Evolutionary conservation across 2,797 vertebrate genomes (phyloP).

Genomic region (Fistularia commersonii): DNA sequence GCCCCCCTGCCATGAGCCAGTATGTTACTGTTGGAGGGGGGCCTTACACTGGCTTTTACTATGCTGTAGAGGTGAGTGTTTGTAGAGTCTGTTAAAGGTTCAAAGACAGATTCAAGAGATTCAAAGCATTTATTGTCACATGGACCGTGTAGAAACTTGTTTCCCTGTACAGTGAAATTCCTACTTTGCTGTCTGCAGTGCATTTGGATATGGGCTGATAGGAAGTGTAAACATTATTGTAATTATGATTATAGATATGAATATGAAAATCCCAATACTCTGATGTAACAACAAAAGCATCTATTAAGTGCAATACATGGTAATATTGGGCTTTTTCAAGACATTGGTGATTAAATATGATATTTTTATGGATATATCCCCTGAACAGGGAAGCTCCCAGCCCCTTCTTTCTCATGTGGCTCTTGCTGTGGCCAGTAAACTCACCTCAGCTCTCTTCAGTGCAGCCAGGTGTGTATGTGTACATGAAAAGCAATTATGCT

Average conservation of each 20-base stretch:
- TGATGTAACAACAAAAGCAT: too few species aligned
- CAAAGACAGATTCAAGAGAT: too few species aligned
- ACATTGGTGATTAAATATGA: neutral
- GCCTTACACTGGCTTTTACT: constrained; percentile 95
- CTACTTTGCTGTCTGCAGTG: too few species aligned
- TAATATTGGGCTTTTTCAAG: too few species aligned
- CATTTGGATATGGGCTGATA: too few species aligned
- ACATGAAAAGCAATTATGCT: neutral
- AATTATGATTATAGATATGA: too few species aligned
- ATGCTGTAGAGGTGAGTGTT: constrained; percentile 87
- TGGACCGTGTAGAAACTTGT: neutral
- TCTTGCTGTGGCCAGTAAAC: constrained; percentile 95
- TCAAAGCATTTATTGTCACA: too few species aligned
- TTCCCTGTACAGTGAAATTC: too few species aligned
- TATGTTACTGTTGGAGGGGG: constrained; percentile 93
- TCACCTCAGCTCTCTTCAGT: constrained; percentile 94
- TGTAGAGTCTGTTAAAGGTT: neutral
- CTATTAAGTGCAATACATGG: too few species aligned
- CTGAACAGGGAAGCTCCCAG: constrained; percentile 87
- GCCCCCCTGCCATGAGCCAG: constrained; percentile 95
- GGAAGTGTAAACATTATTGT: too few species aligned
- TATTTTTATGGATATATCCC: neutral
- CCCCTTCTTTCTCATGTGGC: constrained; percentile 95
- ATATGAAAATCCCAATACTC: too few species aligned
- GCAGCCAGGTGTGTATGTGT: constrained; percentile 85